Evolutionary conservation across 2,113 vertebrate species (phyloP).

Genomic region (Acanthochromis polyacanthus): DNA sequence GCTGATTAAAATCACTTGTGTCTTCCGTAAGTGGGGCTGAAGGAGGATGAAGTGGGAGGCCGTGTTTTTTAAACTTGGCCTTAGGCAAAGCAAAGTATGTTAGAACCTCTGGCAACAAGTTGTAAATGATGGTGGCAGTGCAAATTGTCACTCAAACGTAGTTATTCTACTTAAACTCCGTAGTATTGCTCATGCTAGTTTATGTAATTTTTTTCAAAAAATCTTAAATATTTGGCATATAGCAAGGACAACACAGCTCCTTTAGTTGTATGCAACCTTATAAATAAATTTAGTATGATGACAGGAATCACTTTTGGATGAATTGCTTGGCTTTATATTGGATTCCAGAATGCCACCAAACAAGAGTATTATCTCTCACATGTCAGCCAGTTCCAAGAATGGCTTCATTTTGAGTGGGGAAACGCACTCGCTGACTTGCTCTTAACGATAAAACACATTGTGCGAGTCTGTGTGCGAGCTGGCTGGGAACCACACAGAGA

Average conservation of each 20-base stretch:
- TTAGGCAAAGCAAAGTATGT: background rate
- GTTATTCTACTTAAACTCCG: background rate
- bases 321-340: background rate
- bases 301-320: background rate
- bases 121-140: slow-evolving; percentile 3
- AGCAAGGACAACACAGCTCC: too few relatives aligned
- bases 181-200: background rate
- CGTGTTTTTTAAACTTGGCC: slow-evolving; percentile 33
- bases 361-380: slow-evolving; percentile 17
- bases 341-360: slow-evolving; percentile 5
- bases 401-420: slow-evolving; percentile 26
- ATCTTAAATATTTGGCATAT: too few relatives aligned
- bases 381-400: slow-evolving; percentile 17
- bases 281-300: background rate
- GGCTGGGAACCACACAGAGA: slow-evolving; percentile 71
- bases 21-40: slow-evolving; percentile 27
- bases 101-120: slow-evolving; percentile 11
- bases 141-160: background rate
- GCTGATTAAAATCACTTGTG: slow-evolving; percentile 67
- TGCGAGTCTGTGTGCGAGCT: slow-evolving; percentile 56
- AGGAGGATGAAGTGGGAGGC: slow-evolving; percentile 32
- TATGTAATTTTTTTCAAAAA: background rate
- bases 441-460: slow-evolving; percentile 47
- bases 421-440: slow-evolving; percentile 15
- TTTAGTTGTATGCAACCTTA: background rate